Base-by-base conservation (phyloP, 2,888 invertebrate species). In the Xylota segnis region DNA sequence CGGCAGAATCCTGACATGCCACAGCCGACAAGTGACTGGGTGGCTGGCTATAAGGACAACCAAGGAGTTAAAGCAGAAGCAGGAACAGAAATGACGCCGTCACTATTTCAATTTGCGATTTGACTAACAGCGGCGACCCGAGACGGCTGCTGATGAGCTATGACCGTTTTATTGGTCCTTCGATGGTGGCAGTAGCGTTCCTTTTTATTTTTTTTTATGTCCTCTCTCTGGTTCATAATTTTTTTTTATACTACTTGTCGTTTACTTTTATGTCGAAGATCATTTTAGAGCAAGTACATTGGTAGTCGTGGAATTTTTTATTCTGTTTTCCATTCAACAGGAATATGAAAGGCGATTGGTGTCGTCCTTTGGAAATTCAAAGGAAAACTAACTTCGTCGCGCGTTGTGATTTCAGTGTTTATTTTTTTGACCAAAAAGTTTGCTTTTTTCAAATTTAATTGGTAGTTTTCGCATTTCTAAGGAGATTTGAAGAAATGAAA, bases 101-200 rank as follows among this genome's bases (percentile, higher is more conserved):
- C 77, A 45, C 54, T 70, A 63, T 70, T 78, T 78, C 77, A 78
- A 70, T 78, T 78, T 78, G 70, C 10, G 45, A 63, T 78, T 78
- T 63, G 70, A 70, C 70, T 63, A 63, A 59, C 43, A 47, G 61
- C 45, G 70, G 56, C 61, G 70, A 63, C 18, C 70, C 77, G 18
- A 56, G 45, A 70, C 52, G 70, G 45, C 54, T 78, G 70, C 47
- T 61, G 70, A 78, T 78, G 77, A 78, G 70, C 70, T 61, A 70
- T 54, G 70, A 78, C 77, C 37, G 9, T 63, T 70, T 78, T 76
- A 66, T 66, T 76, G 66, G 66, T 76, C 66, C 58, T 58, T 50
- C 34, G 27, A 32, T 37, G 65, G 65, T 65, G 14, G 34, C 23
- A 56, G 65, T 47, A 18, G 52, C 7, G 27, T 43, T 63, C n/a